Percentiles rank a stretch among this genome's conserved stretches.
Evolutionary conservation across 2,113 vertebrate species (phyloP).

Genomic region (Machaerirhynchus nigripectus): DNA sequence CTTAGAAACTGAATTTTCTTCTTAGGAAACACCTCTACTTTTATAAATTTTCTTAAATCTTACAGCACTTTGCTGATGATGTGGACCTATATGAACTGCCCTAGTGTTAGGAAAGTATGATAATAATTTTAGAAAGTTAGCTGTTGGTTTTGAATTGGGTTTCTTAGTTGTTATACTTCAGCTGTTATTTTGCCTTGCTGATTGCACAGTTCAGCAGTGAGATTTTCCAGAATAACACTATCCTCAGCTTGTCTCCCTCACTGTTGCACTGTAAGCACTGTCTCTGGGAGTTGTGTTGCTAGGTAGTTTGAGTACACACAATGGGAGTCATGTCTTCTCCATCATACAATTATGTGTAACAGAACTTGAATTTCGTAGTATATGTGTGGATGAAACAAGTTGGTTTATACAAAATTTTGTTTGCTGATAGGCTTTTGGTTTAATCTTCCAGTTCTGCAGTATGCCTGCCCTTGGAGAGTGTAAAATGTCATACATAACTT

Average conservation of each 20-base stretch:
- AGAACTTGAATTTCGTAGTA: background rate
- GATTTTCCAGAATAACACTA: background rate
- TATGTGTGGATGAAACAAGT: background rate
- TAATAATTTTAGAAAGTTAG: background rate
- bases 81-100: background rate
- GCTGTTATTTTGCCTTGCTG: background rate
- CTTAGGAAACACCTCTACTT: background rate
- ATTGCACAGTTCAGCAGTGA: background rate
- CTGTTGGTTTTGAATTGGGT: background rate
- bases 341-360: background rate
- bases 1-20: background rate
- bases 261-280: background rate
- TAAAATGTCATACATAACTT: background rate
- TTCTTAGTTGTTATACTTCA: background rate
- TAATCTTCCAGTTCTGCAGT: background rate
- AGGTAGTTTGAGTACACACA: background rate
- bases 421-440: background rate
- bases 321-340: background rate
- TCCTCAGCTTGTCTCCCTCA: background rate
- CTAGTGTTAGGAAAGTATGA: background rate
- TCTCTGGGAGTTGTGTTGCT: background rate
- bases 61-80: background rate
- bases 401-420: background rate
- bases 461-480: background rate
- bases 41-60: background rate